Base-by-base conservation (phyloP, 2,888 invertebrate genomes). In the Charanyca ferruginea region DNA sequence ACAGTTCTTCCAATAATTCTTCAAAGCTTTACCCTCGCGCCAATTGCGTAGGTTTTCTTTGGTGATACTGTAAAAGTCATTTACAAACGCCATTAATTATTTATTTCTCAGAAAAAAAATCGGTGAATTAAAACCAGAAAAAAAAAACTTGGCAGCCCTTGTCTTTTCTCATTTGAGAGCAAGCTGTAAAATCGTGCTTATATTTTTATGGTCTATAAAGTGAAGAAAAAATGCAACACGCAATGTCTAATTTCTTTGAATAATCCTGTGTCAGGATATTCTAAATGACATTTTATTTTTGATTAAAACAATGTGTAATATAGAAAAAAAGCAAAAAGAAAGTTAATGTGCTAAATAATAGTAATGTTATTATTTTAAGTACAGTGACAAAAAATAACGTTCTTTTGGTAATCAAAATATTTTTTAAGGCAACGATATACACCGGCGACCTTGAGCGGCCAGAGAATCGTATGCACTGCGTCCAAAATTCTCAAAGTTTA, bases 191-290 rank as follows among this genome's bases (percentile, higher is more conserved):
- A 70, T 66, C 23, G 23, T 73, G 47, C 67, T 69, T 59, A 73
- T 64, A 61, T 66, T 77, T 73, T 77, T 66, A 78, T 73, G 38
- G 52, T 38, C 66, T 44, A 64, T 77, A 69, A 70, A 77, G 6
- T 35, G 23, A 1, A 13, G 49, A 45, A 66, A 45, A 66, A 64
- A 59, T 44, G 25, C 38, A 3, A 22, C 66, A 62, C 59, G 38
- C 16, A 20, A 51, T 48, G 44, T 44, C 22, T 48, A 42, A 41
- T 75, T 51, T 63, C 18, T 63, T 35, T 5, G 3, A 45, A 38
- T n/a, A 51, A 63, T 66, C 53, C 20, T 61, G 23, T 65, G 16
- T 47, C 42, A 16, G 25, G 18, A 18, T 38, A 48, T 42, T 64
- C 23, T 58, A 16, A 32, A 2, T 9, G 32, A 11, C 11, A 9